phyloP scores from a whole-genome alignment of 2,797 vertebrate species.

The Chloroceryle amazona region DNA sequence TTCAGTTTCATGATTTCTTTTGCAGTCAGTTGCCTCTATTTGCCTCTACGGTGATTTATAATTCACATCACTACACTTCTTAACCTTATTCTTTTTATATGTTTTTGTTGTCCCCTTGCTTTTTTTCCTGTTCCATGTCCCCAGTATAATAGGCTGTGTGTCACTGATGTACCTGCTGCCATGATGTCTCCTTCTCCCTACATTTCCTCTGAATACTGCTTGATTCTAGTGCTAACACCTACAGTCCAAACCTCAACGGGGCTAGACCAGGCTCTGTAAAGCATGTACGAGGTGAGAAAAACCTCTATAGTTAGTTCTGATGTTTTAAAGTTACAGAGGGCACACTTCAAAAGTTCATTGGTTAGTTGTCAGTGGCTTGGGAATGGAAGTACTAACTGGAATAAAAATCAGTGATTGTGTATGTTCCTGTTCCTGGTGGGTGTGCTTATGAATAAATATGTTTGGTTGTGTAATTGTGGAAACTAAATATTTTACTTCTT shows the following conservation, averaged over 20 bases:
- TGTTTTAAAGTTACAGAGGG: neutral
- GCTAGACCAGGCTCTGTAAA: neutral
- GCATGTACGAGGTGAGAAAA: neutral
- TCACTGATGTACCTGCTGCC: neutral
- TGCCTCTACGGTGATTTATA: neutral
- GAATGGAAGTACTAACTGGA: neutral
- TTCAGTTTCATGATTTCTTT: conserved; percentile 1
- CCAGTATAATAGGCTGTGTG: neutral
- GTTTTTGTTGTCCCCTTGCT: neutral
- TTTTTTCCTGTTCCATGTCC: neutral
- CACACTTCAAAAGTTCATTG: neutral
- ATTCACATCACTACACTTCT: neutral
- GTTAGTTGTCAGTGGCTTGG: neutral
- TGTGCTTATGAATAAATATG: neutral
- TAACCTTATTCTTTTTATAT: rapidly evolving
- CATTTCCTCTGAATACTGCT: neutral
- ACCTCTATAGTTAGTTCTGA: neutral
- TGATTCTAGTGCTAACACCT: neutral
- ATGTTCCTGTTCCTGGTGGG: neutral
- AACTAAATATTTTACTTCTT: neutral
- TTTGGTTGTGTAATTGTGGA: neutral
- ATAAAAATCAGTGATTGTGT: neutral
- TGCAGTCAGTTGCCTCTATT: neutral
- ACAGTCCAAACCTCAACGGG: neutral
- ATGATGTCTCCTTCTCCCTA: neutral